Conservation (phyloP, 2,113 vertebrate species). For the Struthio camelus region DNA sequence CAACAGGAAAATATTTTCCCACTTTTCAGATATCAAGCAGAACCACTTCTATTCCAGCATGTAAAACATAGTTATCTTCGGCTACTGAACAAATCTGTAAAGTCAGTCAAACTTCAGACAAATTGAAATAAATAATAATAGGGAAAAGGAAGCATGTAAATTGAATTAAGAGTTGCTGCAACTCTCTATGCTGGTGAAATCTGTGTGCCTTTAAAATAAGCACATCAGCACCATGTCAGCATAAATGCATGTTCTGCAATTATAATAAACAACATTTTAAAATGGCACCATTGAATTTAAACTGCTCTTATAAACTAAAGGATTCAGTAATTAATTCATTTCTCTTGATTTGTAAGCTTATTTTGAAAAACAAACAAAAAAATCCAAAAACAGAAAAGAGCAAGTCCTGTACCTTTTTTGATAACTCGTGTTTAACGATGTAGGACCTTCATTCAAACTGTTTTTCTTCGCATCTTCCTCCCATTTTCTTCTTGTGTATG, state of each 20-base stretch:
- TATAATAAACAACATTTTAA: neutral
- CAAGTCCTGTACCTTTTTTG: conserved; percentile 91
- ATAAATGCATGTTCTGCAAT: neutral
- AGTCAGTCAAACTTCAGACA: neutral
- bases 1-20: neutral
- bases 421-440: conserved; percentile 85
- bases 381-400: neutral
- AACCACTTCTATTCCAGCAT: neutral
- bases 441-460: conserved; percentile 86
- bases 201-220: neutral
- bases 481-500: conserved; percentile 96
- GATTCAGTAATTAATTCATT: neutral
- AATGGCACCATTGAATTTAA: neutral
- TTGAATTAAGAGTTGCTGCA: neutral
- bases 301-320: neutral
- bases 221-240: neutral
- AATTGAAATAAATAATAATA: neutral
- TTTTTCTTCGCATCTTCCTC: conserved; percentile 97
- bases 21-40: neutral
- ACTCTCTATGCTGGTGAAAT: neutral
- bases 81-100: neutral
- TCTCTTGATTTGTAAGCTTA: neutral
- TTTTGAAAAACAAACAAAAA: neutral
- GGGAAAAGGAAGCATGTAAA: neutral
- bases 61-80: neutral